Base-by-base conservation (phyloP, 2,797 vertebrate species). In the Fistularia commersonii region DNA sequence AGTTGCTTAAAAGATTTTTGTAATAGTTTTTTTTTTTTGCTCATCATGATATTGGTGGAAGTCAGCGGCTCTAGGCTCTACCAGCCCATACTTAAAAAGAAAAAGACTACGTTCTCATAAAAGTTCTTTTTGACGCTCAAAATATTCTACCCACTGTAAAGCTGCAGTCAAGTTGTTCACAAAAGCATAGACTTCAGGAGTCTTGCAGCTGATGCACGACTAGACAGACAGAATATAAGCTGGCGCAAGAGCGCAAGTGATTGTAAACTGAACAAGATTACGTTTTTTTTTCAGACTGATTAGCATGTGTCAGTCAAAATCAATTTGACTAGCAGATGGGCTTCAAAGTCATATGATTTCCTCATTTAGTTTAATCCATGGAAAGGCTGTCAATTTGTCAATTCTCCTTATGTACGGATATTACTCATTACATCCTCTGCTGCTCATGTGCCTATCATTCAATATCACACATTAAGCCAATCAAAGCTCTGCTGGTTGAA, bases 271-370 rank as follows among this genome's bases (percentile, higher is more conserved):
- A 67, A 51, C 41, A 52, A 53, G 46, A 72, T 62, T 46, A 40
- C 32, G 47, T 60, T 44, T 48, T 60, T 44, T 48, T 36, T 70
- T 40, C n/a, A 66, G 36, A 43, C 48, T 48, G 45, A 76, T 83
- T 64, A 76, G 37, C 52, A 68, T 39, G 45, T 72, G 73, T 71
- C 80, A 81, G 59, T 85, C 70, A 76, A 62, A 80, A 64, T 64
- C 37, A 61, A 68, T 71, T 47, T 61, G 78, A 80, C 63, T 4
- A 46, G 53, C 51, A 57, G 65, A 74, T 51, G 67, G 74, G 57
- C 15, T 72, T 48, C 48, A 41, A 15, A 11, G 54, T 63, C 40
- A 45, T 13, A 54, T 44, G 46, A 58, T 62, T 73, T 81, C 52
- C 65, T 65, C 57, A 36, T 45, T 64, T 54, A 37, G 60, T 74